Conservation (phyloP, 2,113 vertebrate genomes). For the Seriola dumerili region DNA sequence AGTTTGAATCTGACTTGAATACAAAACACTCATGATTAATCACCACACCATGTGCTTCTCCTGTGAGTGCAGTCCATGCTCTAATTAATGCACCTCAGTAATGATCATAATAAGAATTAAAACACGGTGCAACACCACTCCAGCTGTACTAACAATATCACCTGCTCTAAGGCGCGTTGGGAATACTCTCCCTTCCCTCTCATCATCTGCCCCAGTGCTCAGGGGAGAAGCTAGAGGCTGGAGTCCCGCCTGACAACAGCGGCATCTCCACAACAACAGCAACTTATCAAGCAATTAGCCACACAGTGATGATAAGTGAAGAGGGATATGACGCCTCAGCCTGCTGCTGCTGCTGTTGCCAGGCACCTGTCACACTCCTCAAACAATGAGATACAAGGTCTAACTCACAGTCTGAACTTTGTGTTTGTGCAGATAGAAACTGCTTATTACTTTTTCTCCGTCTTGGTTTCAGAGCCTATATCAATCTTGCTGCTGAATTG, state of each 20-base stretch:
- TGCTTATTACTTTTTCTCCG: background rate
- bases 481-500: constrained; percentile 88
- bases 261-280: constrained; percentile 73
- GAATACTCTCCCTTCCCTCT: constrained; percentile 38
- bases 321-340: constrained; percentile 1
- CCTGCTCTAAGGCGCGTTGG: constrained; percentile 23
- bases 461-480: constrained; percentile 86
- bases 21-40: background rate
- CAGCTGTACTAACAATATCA: constrained; percentile 10
- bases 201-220: constrained; percentile 50
- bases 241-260: constrained; percentile 70
- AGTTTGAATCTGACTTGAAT: background rate
- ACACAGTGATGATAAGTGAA: constrained; percentile 31
- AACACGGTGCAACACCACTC: background rate
- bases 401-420: background rate
- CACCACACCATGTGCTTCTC: background rate
- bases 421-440: background rate
- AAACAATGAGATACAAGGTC: background rate
- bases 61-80: background rate
- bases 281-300: constrained; percentile 51
- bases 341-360: constrained; percentile 18
- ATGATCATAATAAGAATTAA: constrained; percentile 3
- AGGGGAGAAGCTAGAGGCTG: constrained; percentile 50
- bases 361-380: constrained; percentile 8
- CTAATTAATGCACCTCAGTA: background rate